phyloP scores from a whole-genome alignment of 2,113 vertebrate species.

The Sminthopsis crassicaudata region DNA sequence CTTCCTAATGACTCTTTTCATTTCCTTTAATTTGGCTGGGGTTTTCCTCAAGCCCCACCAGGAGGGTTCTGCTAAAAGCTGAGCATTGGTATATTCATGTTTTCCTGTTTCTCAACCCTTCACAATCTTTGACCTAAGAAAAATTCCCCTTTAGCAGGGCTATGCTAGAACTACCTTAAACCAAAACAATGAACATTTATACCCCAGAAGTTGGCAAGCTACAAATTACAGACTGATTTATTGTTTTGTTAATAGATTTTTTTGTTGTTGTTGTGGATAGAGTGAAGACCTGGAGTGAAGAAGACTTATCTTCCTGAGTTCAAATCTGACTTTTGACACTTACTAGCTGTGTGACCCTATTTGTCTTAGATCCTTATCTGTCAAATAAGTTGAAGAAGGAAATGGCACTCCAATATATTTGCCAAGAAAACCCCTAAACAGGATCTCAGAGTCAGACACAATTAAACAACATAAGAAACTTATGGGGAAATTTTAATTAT shows the following conservation, averaged over 20 bases:
- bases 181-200: background rate
- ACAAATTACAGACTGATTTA: background rate
- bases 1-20: background rate
- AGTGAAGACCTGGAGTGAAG: background rate
- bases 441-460: background rate
- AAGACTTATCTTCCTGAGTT: background rate
- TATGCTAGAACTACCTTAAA: background rate
- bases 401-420: background rate
- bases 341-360: background rate
- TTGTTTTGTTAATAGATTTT: background rate
- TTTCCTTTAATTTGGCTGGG: background rate
- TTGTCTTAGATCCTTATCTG: background rate
- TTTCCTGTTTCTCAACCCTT: background rate
- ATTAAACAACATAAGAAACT: background rate
- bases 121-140: background rate
- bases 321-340: background rate
- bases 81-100: background rate
- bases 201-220: background rate
- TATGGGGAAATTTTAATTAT: background rate
- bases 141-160: background rate
- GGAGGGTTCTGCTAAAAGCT: background rate
- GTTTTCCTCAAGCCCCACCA: background rate
- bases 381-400: background rate
- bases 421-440: background rate
- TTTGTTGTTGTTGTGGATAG: background rate